These are phyloP conservation scores for Drosophila ezoana DNA, from an alignment of 2,888 invertebrate genomes.

Conservation along the genomic window DNA sequence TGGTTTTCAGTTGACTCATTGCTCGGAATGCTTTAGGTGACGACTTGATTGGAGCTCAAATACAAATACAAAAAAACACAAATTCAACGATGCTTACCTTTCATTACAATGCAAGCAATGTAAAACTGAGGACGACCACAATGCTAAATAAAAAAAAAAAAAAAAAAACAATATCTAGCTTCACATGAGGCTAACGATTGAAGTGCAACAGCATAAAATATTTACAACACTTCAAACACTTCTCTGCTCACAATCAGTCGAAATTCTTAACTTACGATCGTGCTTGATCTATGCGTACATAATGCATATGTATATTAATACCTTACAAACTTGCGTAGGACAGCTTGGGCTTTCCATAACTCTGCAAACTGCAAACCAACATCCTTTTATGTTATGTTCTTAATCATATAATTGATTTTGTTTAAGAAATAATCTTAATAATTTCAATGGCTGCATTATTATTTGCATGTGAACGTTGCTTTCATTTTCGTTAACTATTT, in stretches of 20 bases:
- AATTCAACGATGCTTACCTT: slow-evolving; percentile 51
- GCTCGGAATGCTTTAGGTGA: slow-evolving; percentile 82
- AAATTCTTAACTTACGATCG: slow-evolving; percentile 26
- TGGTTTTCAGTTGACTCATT: slow-evolving; percentile 69
- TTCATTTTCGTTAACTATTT: slow-evolving; percentile 37
- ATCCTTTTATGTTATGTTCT: slow-evolving; percentile 7
- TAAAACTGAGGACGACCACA: slow-evolving; percentile 49
- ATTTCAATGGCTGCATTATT: slow-evolving; percentile 64
- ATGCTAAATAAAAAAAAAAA: slow-evolving; percentile 32
- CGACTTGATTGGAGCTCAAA: slow-evolving; percentile 63
- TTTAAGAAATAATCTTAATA: slow-evolving; percentile 22
- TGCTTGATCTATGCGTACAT: slow-evolving; percentile 36
- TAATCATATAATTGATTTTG: slow-evolving; percentile 23
- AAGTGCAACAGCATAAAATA: slow-evolving; percentile 18
- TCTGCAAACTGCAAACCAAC: slow-evolving; percentile 35
- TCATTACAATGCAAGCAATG: slow-evolving; percentile 57
- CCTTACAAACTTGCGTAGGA: slow-evolving; percentile 41
- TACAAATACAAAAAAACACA: slow-evolving; percentile 39
- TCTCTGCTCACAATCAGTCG: slow-evolving; percentile 48
- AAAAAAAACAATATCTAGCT: slow-evolving; percentile 22
- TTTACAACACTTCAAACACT: slow-evolving; percentile 19
- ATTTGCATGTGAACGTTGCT: slow-evolving; percentile 69
- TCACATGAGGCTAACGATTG: slow-evolving; percentile 39
- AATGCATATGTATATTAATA: slow-evolving; percentile 20
- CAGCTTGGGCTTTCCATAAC: slow-evolving; percentile 57